A percentile compares a stretch with the other conserved stretches of the same genome.
These are phyloP conservation scores for Cheirogaleus major DNA, from an alignment of 2,797 vertebrate species.

Conservation along the genomic window DNA sequence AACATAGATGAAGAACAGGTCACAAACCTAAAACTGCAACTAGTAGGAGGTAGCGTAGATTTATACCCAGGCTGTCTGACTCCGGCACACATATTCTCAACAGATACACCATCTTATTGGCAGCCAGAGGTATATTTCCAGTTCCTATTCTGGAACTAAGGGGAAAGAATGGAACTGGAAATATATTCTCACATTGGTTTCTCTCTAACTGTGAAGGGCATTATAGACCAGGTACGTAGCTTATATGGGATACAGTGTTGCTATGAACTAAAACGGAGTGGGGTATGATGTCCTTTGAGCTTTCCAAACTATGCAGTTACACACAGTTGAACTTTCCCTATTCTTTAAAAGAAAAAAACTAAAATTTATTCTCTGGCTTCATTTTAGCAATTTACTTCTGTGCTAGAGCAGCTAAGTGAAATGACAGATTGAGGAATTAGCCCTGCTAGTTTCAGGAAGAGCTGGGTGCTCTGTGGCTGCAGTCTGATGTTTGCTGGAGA, in stretches of 20 bases:
- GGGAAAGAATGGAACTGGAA: background rate
- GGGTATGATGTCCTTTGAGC: background rate
- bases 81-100: background rate
- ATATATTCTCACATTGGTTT: background rate
- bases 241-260: background rate
- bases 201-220: background rate
- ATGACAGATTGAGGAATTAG: background rate
- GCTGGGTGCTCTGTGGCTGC: background rate
- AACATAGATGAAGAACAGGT: background rate
- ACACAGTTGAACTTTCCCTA: background rate
- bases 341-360: conserved; percentile 5
- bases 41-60: background rate
- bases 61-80: background rate
- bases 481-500: background rate
- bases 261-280: background rate
- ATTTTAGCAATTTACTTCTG: background rate
- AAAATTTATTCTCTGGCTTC: background rate
- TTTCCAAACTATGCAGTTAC: background rate
- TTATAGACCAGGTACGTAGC: background rate
- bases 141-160: background rate
- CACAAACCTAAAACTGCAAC: background rate
- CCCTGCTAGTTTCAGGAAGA: background rate
- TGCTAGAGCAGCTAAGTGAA: background rate
- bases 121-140: too few species aligned
- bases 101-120: too few species aligned